Conservation (phyloP, 1,140 invertebrate species). For the Mesaphorura yosii region DNA sequence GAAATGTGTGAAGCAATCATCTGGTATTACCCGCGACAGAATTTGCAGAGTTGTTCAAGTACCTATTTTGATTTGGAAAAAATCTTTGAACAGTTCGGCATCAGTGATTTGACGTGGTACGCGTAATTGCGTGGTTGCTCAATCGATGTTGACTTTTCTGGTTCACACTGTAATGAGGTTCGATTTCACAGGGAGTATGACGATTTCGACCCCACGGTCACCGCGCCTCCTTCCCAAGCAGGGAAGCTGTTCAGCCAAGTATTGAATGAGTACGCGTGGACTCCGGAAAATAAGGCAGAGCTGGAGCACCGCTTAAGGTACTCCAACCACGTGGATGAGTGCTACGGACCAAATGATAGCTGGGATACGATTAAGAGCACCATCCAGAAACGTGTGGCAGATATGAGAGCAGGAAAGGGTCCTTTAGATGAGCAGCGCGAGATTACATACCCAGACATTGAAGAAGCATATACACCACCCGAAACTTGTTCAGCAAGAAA, state of each 20-base stretch:
- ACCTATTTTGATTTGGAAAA: not conserved
- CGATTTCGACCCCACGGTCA: slow-evolving; percentile 1
- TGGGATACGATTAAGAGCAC: too few relatives aligned
- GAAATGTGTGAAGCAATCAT: slow-evolving; percentile 9
- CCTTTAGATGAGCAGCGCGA: too few relatives aligned
- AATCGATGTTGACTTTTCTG: not conserved
- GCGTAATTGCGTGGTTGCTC: not conserved
- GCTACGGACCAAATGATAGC: not conserved
- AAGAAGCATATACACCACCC: too few relatives aligned
- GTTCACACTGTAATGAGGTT: not conserved
- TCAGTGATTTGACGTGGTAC: not conserved
- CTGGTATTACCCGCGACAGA: not conserved
- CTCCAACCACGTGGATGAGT: not conserved
- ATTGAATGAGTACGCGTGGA: slow-evolving; percentile 3
- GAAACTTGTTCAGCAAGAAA: too few relatives aligned
- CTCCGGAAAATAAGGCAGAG: not conserved
- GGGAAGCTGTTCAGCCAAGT: slow-evolving; percentile 8
- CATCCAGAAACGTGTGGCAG: too few relatives aligned
- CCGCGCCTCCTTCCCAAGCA: not conserved
- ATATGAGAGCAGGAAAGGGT: too few relatives aligned
- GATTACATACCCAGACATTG: too few relatives aligned
- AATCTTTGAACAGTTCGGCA: not conserved
- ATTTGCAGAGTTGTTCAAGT: not conserved
- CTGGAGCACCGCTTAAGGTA: slow-evolving; percentile 1
- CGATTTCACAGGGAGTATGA: not conserved